phyloP scores from a whole-genome alignment of 2,888 invertebrate species.

The Resseliella maxima region DNA sequence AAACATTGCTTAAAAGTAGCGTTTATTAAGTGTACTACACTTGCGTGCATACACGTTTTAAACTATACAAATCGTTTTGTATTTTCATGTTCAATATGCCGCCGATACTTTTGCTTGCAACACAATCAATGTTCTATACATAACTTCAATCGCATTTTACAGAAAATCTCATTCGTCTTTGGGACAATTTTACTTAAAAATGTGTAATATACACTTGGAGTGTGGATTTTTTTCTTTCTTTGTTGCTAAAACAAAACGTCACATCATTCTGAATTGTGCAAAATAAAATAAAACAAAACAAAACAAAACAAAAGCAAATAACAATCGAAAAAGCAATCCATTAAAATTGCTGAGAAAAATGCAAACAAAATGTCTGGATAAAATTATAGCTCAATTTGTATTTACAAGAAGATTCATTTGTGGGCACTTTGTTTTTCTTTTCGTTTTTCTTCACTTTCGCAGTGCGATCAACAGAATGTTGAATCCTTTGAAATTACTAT shows the following conservation, averaged over 20 bases:
- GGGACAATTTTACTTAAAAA: not conserved
- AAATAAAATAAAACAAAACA: too few species aligned
- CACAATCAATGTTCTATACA: not conserved
- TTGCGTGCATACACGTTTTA: not conserved
- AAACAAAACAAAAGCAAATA: too few species aligned
- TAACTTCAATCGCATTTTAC: slow-evolving; percentile 46
- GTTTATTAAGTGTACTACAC: too few species aligned
- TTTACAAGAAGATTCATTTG: not conserved
- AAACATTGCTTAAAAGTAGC: not conserved
- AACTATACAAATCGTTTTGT: not conserved
- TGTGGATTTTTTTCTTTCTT: not conserved
- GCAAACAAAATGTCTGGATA: slow-evolving; percentile 43
- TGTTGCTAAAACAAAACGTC: not conserved
- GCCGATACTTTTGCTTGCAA: not conserved
- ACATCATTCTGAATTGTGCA: too few species aligned
- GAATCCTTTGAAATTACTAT: slow-evolving; percentile 35
- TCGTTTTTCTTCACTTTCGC: not conserved
- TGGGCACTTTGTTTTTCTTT: not conserved
- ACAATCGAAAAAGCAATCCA: slow-evolving; percentile 51
- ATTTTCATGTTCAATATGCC: not conserved
- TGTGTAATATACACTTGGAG: not conserved
- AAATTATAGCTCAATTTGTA: slow-evolving; percentile 55
- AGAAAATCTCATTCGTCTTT: slow-evolving; percentile 38
- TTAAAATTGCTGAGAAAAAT: slow-evolving; percentile 42
- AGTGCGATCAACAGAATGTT: not conserved